These are phyloP conservation scores for Alsophila aescularia DNA, from an alignment of 2,888 invertebrate genomes.

Conservation along the genomic window DNA sequence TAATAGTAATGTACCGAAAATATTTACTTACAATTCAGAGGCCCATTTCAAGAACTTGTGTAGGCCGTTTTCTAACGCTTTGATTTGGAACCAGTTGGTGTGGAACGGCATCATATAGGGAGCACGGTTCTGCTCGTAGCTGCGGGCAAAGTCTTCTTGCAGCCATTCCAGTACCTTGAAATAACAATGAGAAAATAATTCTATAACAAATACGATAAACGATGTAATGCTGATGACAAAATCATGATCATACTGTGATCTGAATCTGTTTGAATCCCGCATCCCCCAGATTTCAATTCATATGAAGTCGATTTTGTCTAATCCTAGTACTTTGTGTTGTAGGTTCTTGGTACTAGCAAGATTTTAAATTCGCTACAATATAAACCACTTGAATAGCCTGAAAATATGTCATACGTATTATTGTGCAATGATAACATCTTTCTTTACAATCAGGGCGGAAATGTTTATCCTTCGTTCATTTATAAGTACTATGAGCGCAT, in stretches of 20 bases:
- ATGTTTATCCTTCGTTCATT: conserved; percentile 9
- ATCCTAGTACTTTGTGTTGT: no score
- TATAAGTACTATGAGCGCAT: conserved; percentile 20
- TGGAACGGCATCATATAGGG: conserved; percentile 98
- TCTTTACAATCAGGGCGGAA: background rate
- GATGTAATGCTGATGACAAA: no score
- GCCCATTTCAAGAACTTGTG: conserved; percentile 95
- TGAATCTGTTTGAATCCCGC: no score
- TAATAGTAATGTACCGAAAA: background rate
- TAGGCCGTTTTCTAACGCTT: conserved; percentile 91
- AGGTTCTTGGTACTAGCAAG: no score
- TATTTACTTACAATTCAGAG: conserved; percentile 71
- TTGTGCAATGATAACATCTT: no score
- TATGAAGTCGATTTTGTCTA: no score
- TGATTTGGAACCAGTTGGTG: conserved; percentile 98
- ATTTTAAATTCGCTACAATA: no score
- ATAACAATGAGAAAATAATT: conserved; percentile 17
- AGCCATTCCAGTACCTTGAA: conserved; percentile 93
- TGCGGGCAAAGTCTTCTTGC: conserved; percentile 93
- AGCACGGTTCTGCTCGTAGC: conserved; percentile 94
- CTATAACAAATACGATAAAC: background rate
- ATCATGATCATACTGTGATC: no score
- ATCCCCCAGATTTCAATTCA: no score
- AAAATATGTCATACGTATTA: no score
- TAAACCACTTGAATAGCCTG: no score